A percentile compares a stretch with the other conserved stretches of the same genome.
Evolutionary conservation across 2,888 invertebrate genomes (phyloP).

Genomic region (Tipula lateralis): DNA sequence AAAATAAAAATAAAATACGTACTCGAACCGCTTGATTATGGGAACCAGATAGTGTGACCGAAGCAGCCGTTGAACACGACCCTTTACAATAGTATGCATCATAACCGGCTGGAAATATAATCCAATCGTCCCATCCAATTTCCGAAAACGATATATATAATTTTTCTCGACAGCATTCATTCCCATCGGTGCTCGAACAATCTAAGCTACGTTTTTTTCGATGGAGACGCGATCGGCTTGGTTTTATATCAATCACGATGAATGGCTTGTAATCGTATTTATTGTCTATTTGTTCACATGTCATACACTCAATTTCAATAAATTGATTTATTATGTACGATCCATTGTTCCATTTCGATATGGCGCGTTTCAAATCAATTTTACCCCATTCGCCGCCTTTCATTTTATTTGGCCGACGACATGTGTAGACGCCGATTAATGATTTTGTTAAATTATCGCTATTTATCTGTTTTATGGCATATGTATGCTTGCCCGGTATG

Average conservation of each 20-base stretch:
- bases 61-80: slow-evolving; percentile 67
- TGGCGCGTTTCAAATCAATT: not conserved
- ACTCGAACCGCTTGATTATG: slow-evolving; percentile 71
- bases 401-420: not conserved
- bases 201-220: slow-evolving; percentile 59
- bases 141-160: slow-evolving; percentile 78
- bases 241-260: slow-evolving; percentile 72
- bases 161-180: slow-evolving; percentile 78
- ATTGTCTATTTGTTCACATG: slow-evolving; percentile 50
- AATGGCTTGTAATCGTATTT: slow-evolving; percentile 63
- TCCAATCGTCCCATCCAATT: slow-evolving; percentile 86
- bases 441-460: not conserved
- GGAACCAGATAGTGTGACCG: slow-evolving; percentile 59
- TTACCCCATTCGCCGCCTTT: not conserved
- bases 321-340: slow-evolving; percentile 31
- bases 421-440: not conserved
- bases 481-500: not conserved
- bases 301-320: slow-evolving; percentile 27
- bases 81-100: slow-evolving; percentile 86
- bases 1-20: slow-evolving; percentile 42
- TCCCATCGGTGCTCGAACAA: slow-evolving; percentile 62
- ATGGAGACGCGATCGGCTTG: slow-evolving; percentile 55
- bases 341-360: not conserved
- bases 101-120: slow-evolving; percentile 74
- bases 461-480: not conserved